phyloP scores from a whole-genome alignment of 30 jellyfish, hydroid and myxozoan genomes.

The Aurelia aurita complex sp. Pacific region DNA sequence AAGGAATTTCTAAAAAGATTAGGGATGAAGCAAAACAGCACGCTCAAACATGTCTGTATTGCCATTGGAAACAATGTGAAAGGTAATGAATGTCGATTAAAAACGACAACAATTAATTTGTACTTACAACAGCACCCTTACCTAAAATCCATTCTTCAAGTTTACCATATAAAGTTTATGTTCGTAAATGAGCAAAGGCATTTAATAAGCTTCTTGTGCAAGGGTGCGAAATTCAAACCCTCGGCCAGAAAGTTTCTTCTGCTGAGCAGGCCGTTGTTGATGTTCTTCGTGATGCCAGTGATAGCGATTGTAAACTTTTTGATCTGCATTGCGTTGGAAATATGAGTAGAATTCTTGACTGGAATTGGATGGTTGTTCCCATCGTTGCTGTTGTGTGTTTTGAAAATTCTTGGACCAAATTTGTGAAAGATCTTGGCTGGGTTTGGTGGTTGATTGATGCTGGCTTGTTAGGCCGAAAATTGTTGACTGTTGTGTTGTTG shows the following conservation, averaged over 20 bases:
- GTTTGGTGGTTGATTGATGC: background rate
- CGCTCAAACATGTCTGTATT: background rate
- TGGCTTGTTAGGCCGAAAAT: slow-evolving; percentile 17
- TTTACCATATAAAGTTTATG: background rate
- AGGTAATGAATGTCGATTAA: background rate
- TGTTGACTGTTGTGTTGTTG: slow-evolving; percentile 19
- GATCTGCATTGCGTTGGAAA: slow-evolving; percentile 37
- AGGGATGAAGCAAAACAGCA: background rate
- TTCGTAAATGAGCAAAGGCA: background rate
- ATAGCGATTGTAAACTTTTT: slow-evolving; percentile 38
- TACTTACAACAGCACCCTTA: slow-evolving; percentile 43
- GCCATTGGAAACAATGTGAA: background rate
- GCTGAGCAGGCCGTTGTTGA: slow-evolving; percentile 17
- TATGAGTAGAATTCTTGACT: slow-evolving; percentile 31
- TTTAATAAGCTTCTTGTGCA: slow-evolving; percentile 64
- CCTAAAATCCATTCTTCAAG: background rate
- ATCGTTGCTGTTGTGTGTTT: slow-evolving; percentile 4
- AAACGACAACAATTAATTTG: background rate
- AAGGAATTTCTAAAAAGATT: no score
- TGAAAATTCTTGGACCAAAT: slow-evolving; percentile 43
- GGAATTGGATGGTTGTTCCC: slow-evolving; percentile 8
- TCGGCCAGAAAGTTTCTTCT: slow-evolving; percentile 17
- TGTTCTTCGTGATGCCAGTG: slow-evolving; percentile 70
- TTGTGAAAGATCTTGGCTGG: slow-evolving; percentile 51
- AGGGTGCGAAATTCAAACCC: slow-evolving; percentile 56